A percentile compares a stretch with the other conserved stretches of the same genome.
These are phyloP conservation scores for Lycaena phlaeas DNA, from an alignment of 2,888 invertebrate species.

Conservation along the genomic window DNA sequence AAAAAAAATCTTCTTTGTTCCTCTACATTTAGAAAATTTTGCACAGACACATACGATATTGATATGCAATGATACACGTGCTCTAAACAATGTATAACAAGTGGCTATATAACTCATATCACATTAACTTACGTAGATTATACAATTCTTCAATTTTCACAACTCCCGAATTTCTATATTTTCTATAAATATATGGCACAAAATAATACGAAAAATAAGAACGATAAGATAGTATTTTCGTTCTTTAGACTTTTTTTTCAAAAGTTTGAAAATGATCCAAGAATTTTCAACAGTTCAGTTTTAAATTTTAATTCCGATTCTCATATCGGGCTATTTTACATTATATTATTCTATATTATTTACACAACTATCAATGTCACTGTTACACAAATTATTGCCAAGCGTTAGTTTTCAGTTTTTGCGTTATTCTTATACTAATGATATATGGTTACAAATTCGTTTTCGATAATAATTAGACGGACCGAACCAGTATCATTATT, in stretches of 20 bases:
- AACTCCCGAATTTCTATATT: conserved; percentile 54
- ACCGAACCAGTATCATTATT: conserved; percentile 55
- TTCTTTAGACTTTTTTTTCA: background rate
- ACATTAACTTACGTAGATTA: conserved; percentile 69
- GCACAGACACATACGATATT: conserved; percentile 20
- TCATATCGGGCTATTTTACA: background rate
- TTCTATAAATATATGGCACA: conserved; percentile 60
- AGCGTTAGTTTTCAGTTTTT: conserved; percentile 51
- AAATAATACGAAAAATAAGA: conserved; percentile 32
- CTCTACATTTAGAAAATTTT: background rate
- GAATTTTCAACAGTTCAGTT: no score
- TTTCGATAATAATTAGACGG: conserved; percentile 65
- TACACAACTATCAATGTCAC: conserved; percentile 29
- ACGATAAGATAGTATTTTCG: background rate
- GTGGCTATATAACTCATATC: conserved; percentile 64
- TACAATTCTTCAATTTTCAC: conserved; percentile 55
- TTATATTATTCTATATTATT: conserved; percentile 16
- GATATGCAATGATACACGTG: conserved; percentile 67
- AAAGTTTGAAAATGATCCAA: background rate
- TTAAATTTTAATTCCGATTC: no score
- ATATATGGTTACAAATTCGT: conserved; percentile 67
- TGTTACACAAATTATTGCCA: conserved; percentile 61
- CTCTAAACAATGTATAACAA: conserved; percentile 65
- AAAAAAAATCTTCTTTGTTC: background rate
- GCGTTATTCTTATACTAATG: conserved; percentile 58